phyloP scores from a whole-genome alignment of 2,797 vertebrate species.

The Mycteria americana region DNA sequence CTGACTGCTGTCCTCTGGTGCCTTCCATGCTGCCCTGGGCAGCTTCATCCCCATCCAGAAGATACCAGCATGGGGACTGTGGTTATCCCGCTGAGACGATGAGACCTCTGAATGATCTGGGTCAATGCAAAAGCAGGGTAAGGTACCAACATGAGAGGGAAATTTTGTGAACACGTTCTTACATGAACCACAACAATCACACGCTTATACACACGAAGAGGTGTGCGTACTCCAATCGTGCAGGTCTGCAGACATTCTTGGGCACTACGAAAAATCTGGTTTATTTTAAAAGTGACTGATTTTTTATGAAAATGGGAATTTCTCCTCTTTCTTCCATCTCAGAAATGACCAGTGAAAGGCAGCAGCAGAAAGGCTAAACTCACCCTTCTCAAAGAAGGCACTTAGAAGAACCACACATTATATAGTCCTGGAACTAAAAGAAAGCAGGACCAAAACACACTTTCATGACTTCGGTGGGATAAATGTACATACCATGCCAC shows the following conservation, averaged over 20 bases:
- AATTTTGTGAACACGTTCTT: neutral
- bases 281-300: neutral
- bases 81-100: neutral
- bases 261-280: neutral
- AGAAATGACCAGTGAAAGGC: neutral
- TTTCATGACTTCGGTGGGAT: neutral
- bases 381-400: neutral
- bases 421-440: neutral
- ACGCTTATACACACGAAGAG: neutral
- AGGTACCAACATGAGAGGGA: neutral
- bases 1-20: neutral
- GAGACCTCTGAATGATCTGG: neutral
- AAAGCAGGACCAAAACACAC: neutral
- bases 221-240: neutral
- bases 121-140: neutral
- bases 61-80: neutral
- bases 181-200: neutral
- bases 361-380: neutral
- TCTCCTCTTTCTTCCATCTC: neutral
- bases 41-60: neutral
- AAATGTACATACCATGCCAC: neutral
- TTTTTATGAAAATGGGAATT: neutral
- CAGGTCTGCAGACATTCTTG: neutral
- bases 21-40: neutral
- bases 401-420: neutral